phyloP scores from a whole-genome alignment of 2,797 vertebrate species.

The Acestrorhynchus altus region DNA sequence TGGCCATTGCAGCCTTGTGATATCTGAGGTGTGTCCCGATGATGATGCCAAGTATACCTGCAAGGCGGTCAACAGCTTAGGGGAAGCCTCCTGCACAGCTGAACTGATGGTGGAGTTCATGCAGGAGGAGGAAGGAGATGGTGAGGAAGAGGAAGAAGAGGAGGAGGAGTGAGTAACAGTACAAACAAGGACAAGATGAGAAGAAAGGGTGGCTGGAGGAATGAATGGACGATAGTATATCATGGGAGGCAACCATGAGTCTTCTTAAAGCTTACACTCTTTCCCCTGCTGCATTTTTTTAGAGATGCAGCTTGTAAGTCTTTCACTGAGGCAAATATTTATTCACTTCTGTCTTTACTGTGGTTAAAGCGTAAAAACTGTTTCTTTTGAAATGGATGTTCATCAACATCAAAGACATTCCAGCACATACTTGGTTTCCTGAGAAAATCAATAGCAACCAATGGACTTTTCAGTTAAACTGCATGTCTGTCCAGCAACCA shows the following conservation, averaged over 20 bases:
- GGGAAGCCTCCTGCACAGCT: slow-evolving; percentile 85
- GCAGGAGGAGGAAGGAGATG: slow-evolving; percentile 81
- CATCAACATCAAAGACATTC: slow-evolving; percentile 49
- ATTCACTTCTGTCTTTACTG: slow-evolving; percentile 34
- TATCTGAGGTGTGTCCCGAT: slow-evolving; percentile 84
- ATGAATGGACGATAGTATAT: slow-evolving; percentile 19
- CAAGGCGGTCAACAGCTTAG: slow-evolving; percentile 88
- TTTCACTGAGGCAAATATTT: slow-evolving; percentile 35
- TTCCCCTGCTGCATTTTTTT: slow-evolving; percentile 38
- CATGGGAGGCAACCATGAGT: slow-evolving; percentile 19
- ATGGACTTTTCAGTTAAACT: slow-evolving; percentile 24
- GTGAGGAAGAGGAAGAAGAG: slow-evolving; percentile 78
- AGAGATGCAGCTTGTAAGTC: slow-evolving; percentile 27
- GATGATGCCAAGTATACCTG: slow-evolving; percentile 91
- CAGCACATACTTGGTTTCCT: slow-evolving; percentile 35
- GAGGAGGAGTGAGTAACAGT: slow-evolving; percentile 55
- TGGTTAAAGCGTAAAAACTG: slow-evolving; percentile 7
- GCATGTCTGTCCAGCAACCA: slow-evolving; percentile 16
- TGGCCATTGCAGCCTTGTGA: slow-evolving; percentile 88
- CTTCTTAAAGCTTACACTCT: slow-evolving; percentile 47
- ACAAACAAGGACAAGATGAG: slow-evolving; percentile 4
- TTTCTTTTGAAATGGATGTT: slow-evolving; percentile 4
- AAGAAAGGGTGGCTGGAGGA: neutral
- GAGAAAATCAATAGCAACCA: slow-evolving; percentile 17
- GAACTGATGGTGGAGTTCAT: slow-evolving; percentile 89